Evolutionary conservation across 1,140 invertebrate species (phyloP).

Genomic region (Ostrea edulis): DNA sequence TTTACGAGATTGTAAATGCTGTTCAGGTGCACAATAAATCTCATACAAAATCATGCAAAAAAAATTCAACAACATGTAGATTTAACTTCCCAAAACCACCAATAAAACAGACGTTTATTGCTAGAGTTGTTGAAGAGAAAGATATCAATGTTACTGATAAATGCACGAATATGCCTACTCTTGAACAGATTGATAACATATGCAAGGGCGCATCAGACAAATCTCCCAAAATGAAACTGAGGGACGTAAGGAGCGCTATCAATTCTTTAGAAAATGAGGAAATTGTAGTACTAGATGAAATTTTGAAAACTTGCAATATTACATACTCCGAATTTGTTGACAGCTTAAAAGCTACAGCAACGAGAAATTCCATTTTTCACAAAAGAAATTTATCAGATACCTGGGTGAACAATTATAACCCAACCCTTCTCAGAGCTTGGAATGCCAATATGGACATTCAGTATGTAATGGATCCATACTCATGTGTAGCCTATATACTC

Average conservation of each 20-base stretch:
- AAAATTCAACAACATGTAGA: constrained; percentile 17
- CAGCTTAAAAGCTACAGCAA: constrained; percentile 18
- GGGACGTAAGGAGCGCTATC: neutral
- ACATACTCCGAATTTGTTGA: constrained; percentile 34
- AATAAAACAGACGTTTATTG: constrained; percentile 30
- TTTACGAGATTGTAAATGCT: constrained; percentile 36
- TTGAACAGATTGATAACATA: neutral
- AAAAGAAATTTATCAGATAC: constrained; percentile 44
- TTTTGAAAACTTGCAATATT: constrained; percentile 12
- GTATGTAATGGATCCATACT: constrained; percentile 47
- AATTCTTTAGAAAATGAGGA: neutral
- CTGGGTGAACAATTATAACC: constrained; percentile 55
- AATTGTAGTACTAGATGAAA: neutral
- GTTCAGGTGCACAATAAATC: constrained; percentile 49
- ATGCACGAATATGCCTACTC: neutral
- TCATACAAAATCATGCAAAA: constrained; percentile 34
- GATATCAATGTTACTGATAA: neutral
- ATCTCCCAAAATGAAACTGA: too few species aligned
- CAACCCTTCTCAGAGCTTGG: constrained; percentile 43
- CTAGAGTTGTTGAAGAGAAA: neutral
- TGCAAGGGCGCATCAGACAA: neutral
- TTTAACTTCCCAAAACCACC: constrained; percentile 46
- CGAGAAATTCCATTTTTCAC: constrained; percentile 34
- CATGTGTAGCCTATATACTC: constrained; percentile 51
- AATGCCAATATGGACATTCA: constrained; percentile 58